Evolutionary conservation across 92 coral and sea anemone species (phyloP).

Genomic region (Parazoanthus swiftii): DNA sequence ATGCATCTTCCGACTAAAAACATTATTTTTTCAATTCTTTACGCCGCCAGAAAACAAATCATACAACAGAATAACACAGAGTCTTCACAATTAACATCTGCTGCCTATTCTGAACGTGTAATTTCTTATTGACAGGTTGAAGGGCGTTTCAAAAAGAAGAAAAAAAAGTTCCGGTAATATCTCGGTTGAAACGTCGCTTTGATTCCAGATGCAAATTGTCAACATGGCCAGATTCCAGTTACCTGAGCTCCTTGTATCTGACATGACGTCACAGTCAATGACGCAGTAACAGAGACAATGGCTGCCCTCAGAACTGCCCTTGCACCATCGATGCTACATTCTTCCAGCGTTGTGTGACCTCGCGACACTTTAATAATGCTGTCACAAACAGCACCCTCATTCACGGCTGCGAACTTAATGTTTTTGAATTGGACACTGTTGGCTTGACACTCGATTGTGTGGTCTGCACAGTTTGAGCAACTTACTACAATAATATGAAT

Average conservation of each 20-base stretch:
- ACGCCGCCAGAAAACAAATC: background rate
- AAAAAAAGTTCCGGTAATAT: background rate
- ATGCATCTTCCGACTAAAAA: background rate
- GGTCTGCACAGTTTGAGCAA: slow-evolving; percentile 36
- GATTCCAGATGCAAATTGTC: background rate
- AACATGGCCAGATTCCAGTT: background rate
- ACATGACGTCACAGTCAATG: slow-evolving; percentile 22
- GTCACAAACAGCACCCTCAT: slow-evolving; percentile 56
- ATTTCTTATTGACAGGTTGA: background rate
- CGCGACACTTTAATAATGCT: slow-evolving; percentile 63
- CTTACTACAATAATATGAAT: slow-evolving; percentile 19
- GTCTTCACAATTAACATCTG: too few relatives aligned
- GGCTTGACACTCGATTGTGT: slow-evolving; percentile 56
- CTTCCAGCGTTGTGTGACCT: slow-evolving; percentile 66
- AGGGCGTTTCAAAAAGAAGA: too few relatives aligned
- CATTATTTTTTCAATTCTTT: background rate
- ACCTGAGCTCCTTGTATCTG: slow-evolving; percentile 39
- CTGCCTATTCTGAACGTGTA: background rate
- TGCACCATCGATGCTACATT: slow-evolving; percentile 73
- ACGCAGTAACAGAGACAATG: slow-evolving; percentile 15
- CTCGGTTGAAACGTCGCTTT: background rate
- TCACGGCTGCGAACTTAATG: slow-evolving; percentile 57
- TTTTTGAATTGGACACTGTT: slow-evolving; percentile 61
- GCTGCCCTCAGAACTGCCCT: slow-evolving; percentile 61
- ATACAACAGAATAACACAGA: background rate